Base-by-base conservation (phyloP, 2,888 invertebrate species). In the Microctonus aethiopoides region DNA sequence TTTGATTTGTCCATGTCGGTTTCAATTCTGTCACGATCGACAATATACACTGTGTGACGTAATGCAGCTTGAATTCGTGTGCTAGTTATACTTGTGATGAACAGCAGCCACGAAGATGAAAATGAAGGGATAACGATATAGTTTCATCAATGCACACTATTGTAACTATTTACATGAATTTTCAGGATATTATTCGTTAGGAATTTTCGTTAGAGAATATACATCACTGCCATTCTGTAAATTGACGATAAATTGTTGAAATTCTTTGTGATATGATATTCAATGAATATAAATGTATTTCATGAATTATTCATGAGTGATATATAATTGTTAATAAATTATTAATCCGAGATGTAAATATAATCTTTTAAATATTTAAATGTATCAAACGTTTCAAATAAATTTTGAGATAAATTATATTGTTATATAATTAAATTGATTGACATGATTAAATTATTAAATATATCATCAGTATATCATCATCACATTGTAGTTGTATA, bases 1-100 rank as follows among this genome's bases (percentile, higher is more conserved):
- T 67, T 67, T 16, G 71, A 72, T 74, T 72, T 67, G 59, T 57
- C 66, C 60, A 72, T 68, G 71, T 74, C 74, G 70, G 69, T 74
- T 71, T 62, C 67, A 65, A 72, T 72, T 57, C 57, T 10, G 10
- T 41, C 56, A 52, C 51, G 51, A 70, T 54, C 34, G 11, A 52
- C 20, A 60, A n/a, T 29, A 52, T 51, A 13, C 13, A 52, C 26
- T n/a, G 5, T 7, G 5, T 16, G 46, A n/a, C 16, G 16, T 4
- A 16, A 9, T n/a, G 1, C 46, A 46, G 46, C 16, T n/a, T 46
- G 46, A 46, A 9, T 16, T 9, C 20, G 16, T 46, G 46, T 46
- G n/a, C n/a, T n/a, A n/a, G n/a, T n/a, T 4, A 39, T 7, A 16
- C 2, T 16, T n/a, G 46, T 46, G 46, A 46, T 46, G 46, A 46